Evolutionary conservation across 2,888 invertebrate species (phyloP), one percentile per base, ranked within the genome.

Genomic region (Hyppa rectilinea): DNA sequence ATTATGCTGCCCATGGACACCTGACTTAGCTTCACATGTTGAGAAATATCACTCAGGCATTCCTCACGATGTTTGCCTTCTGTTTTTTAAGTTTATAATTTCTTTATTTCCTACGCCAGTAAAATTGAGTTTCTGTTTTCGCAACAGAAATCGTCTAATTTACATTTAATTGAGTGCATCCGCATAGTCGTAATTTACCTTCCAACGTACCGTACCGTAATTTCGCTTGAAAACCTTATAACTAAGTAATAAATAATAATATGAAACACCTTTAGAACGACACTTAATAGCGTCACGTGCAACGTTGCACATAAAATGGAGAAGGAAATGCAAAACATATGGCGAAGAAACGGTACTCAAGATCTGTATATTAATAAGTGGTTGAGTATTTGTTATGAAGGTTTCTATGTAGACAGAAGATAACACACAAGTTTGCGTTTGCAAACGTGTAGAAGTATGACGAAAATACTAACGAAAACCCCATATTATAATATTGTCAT

Each of bases 191-290:
- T 67, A 62, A 40, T 61, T 40, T 71, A 29, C 9, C 9, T n/a
- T 31, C 12, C 17, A 61, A 9, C 23, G 17, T n/a, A 60, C 12
- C 5, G 10, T 23, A 53, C 10, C 6, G 26, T 55, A 55, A 47
- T 47, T 47, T 34, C n/a, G 9, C n/a, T 26, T 20, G 3, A 40
- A 70, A 69, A 61, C 31, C 4, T 53, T 23, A 26, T n/a, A 38
- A 20, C 53, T 64, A 34, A 55, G 29, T 55, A 71, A 62, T 71
- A 63, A 55, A 47, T 71, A 55, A 47, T 71, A 34, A 63, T 71
- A 55, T 17, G 38, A 71, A 20, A 71, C n/a, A 47, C 23, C 26
- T 63, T 71, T 1, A 17, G 29, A 71, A 64, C 40, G 55, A 47
- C 47, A 23, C 34, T 10, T 49, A 71, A 62, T 40, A 71, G 3